These are phyloP conservation scores for Rhodinocichla rosea DNA, from an alignment of 2,113 vertebrate genomes.

Conservation along the genomic window DNA sequence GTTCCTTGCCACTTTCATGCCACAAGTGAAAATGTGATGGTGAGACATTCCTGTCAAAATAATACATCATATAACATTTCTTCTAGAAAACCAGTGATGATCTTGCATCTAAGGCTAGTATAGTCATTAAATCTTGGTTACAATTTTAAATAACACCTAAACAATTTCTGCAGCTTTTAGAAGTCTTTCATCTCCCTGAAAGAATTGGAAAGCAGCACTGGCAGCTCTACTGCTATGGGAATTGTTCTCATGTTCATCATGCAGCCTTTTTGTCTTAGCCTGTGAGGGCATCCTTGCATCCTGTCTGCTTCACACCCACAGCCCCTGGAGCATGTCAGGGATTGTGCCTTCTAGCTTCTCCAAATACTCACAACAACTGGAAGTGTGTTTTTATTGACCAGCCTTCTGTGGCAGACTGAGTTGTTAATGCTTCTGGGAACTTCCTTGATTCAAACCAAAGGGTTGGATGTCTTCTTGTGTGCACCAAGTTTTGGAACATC, in stretches of 20 bases:
- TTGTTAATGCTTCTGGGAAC: not conserved
- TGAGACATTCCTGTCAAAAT: not conserved
- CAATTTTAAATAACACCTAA: not conserved
- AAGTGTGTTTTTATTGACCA: not conserved
- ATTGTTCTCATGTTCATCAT: not conserved
- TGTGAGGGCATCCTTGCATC: not conserved
- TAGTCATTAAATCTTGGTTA: not conserved
- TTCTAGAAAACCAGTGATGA: not conserved
- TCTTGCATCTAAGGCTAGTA: not conserved
- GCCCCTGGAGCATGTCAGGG: not conserved
- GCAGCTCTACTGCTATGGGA: not conserved
- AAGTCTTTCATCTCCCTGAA: not conserved
- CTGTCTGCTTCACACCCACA: not conserved
- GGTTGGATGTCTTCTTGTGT: not conserved
- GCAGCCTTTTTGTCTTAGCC: not conserved
- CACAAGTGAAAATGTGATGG: not conserved
- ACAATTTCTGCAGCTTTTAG: not conserved
- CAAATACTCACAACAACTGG: not conserved
- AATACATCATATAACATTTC: not conserved
- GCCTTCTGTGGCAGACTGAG: not conserved
- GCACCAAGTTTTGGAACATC: not conserved
- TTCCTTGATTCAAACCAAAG: not conserved
- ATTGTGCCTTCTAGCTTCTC: not conserved
- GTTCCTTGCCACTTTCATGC: not conserved
- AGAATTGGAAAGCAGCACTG: not conserved